A percentile compares a stretch with the other conserved stretches of the same genome.
Evolutionary conservation across 2,113 vertebrate genomes (phyloP).

Genomic region (Chloebia gouldiae): DNA sequence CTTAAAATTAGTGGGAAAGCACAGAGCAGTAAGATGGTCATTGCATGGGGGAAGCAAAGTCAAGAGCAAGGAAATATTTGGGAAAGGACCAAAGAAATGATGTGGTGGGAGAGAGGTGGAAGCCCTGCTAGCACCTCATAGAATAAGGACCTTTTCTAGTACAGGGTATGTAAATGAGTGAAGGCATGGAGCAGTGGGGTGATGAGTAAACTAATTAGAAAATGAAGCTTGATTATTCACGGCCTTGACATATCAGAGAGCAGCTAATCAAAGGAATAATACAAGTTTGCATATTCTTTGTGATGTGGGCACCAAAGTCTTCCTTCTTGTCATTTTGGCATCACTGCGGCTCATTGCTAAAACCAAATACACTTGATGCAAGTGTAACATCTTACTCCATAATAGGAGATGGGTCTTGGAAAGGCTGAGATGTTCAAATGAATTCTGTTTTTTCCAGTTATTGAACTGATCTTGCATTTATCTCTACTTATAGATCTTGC

Average conservation of each 20-base stretch:
- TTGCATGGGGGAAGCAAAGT: not conserved
- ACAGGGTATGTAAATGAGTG: slow-evolving; percentile 25
- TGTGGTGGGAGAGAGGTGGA: not conserved
- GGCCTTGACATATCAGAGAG: slow-evolving; percentile 38
- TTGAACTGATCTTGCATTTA: not conserved
- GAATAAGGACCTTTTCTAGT: not conserved
- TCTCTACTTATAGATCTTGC: not conserved
- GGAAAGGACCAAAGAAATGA: not conserved
- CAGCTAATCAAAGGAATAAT: slow-evolving; percentile 50
- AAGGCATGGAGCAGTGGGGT: slow-evolving; percentile 3
- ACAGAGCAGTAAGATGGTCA: not conserved
- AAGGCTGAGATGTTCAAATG: not conserved
- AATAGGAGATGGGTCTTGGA: not conserved
- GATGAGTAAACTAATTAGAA: slow-evolving; percentile 59
- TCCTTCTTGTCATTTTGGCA: not conserved
- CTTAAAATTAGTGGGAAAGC: not conserved
- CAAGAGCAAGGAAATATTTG: not conserved
- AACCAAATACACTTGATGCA: not conserved
- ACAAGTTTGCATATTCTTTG: slow-evolving; percentile 31
- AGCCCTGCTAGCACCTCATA: not conserved
- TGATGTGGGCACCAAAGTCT: slow-evolving; percentile 24
- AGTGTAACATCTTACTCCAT: accelerated
- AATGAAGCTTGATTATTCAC: slow-evolving; percentile 62
- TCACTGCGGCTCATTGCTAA: not conserved
- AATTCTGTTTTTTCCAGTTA: not conserved